Base-by-base conservation (phyloP, 2,888 invertebrate genomes). In the Sericinus montela region DNA sequence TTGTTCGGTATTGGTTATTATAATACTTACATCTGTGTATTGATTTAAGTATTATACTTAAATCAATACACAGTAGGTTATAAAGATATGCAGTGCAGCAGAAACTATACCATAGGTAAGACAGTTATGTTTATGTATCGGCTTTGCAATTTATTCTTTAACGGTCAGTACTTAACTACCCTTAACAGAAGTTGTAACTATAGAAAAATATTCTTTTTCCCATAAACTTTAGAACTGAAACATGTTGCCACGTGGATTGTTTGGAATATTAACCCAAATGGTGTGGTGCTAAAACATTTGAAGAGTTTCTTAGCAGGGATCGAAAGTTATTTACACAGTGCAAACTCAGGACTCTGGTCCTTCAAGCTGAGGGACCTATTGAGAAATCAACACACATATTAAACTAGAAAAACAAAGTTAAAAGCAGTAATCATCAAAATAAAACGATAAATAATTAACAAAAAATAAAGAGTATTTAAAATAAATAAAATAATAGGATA, bases 301-400 rank as follows among this genome's bases (percentile, higher is more conserved):
- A 92, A 93, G 48, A 93, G 94, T 62, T 93, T 98, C 67, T 91
- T 98, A 67, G 93, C 93, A 58, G 93, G 95, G 0, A 85, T 97
- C 3, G 95, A 96, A 73, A 94, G 96, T 3, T 98, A 96, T 79
- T 93, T 94, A 62, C 95, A 98, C 81, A 96, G 96, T 44, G 97
- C 97, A 0, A 98, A 98, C 75, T 79, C 90, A 30, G 98, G 97
- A 19, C 90, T 92, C 38, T 98, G 97, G 96, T 91, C 93, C 0
- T 76, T 76, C 54, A 92, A 91, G 57, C 84, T 95, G 0, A 90
- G 92, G 48, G 92, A 94, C 48, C 78, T 95, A 5, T 80, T 96
- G 2, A 89, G 91, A 43, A 93, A 93, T n/a, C n/a, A n/a, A n/a
- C n/a, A n/a, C n/a, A n/a, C n/a, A n/a, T n/a, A n/a, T n/a, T n/a